phyloP scores from a whole-genome alignment of 1,140 invertebrate genomes.

The Coenobita brevimanus region DNA sequence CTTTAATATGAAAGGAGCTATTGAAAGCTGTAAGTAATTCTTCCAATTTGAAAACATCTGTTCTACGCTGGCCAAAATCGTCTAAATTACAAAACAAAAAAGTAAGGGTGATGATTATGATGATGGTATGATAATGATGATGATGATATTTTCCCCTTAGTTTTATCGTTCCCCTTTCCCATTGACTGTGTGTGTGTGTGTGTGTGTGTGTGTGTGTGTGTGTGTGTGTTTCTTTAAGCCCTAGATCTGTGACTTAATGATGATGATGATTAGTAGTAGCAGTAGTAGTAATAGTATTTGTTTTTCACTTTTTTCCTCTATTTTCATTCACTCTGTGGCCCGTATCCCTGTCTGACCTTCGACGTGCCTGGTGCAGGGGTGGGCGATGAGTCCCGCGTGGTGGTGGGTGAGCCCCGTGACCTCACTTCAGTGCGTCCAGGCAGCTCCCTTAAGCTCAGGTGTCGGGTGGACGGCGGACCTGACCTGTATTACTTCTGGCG shows the following conservation, averaged over 20 bases:
- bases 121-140: no score
- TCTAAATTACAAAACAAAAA: no score
- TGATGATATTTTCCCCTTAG: no score
- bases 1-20: no score
- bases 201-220: no score
- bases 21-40: no score
- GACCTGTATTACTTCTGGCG: conserved; percentile 51
- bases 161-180: no score
- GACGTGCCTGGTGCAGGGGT: conserved; percentile 26
- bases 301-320: not conserved
- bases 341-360: not conserved
- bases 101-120: no score
- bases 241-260: not conserved
- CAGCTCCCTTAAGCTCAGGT: conserved; percentile 35
- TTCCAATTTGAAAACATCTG: no score
- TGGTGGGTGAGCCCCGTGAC: conserved; percentile 46
- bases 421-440: not conserved
- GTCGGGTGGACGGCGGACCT: conserved; percentile 42
- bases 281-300: not conserved
- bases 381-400: conserved; percentile 38
- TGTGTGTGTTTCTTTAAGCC: no score
- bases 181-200: no score
- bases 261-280: not conserved
- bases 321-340: not conserved
- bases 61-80: no score